These are phyloP conservation scores for Andrena flavipes DNA, from an alignment of 2,888 invertebrate species.

Conservation along the genomic window DNA sequence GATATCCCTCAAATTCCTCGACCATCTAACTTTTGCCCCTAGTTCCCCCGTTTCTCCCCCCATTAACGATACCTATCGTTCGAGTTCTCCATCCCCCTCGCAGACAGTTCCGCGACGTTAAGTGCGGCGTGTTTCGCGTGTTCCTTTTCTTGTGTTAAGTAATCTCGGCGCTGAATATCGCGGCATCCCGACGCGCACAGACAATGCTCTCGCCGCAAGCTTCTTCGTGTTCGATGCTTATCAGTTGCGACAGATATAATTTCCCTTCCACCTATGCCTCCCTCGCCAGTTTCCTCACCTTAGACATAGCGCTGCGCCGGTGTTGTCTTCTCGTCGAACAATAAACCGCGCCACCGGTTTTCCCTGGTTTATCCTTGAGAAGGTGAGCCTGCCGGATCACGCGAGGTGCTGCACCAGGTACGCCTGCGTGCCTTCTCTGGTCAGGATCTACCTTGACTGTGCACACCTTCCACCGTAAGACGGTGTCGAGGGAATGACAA, in stretches of 20 bases:
- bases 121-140: neutral
- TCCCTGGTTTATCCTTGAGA: slow-evolving; percentile 55
- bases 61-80: no score
- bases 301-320: slow-evolving; percentile 71
- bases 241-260: slow-evolving; percentile 60
- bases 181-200: slow-evolving; percentile 11
- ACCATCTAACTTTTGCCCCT: no score
- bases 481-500: slow-evolving; percentile 83
- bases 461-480: slow-evolving; percentile 75
- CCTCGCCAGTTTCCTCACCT: slow-evolving; percentile 69
- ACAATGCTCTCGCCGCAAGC: slow-evolving; percentile 39
- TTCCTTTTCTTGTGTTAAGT: neutral
- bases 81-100: no score
- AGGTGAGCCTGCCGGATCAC: slow-evolving; percentile 38
- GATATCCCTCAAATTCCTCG: no score
- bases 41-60: neutral
- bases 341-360: slow-evolving; percentile 35
- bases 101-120: neutral
- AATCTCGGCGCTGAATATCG: neutral
- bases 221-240: slow-evolving; percentile 48
- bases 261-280: slow-evolving; percentile 9
- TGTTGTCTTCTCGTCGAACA: slow-evolving; percentile 34
- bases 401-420: slow-evolving; percentile 57
- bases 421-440: slow-evolving; percentile 13
- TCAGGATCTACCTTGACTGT: slow-evolving; percentile 40